These are phyloP conservation scores for Spea multiplicata DNA, from an alignment of 2,113 vertebrate species.

Conservation along the genomic window DNA sequence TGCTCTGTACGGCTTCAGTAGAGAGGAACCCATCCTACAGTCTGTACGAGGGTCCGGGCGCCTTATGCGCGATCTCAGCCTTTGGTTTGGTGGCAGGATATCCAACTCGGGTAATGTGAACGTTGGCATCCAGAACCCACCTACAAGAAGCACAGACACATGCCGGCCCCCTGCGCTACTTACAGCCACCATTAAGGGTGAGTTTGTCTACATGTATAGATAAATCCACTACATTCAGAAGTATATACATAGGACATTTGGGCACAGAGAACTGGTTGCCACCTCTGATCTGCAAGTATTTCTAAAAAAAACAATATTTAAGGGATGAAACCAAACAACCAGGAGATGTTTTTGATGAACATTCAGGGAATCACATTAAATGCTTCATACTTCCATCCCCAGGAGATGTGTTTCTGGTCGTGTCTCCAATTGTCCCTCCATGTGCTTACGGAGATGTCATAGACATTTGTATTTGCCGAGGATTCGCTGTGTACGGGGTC, in stretches of 20 bases:
- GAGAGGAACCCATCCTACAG: conserved; percentile 29
- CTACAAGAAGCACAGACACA: background rate
- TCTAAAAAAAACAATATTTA: too few species aligned
- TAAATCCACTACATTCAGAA: too few species aligned
- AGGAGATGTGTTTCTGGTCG: conserved; percentile 64
- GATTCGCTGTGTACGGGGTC: conserved; percentile 64
- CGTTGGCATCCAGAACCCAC: background rate
- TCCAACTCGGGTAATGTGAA: background rate
- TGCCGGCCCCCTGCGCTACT: conserved; percentile 54
- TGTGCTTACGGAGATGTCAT: conserved; percentile 57
- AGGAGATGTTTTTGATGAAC: too few species aligned
- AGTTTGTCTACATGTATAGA: background rate
- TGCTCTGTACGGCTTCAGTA: conserved; percentile 47
- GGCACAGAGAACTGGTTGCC: too few species aligned
- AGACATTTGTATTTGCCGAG: conserved; percentile 54
- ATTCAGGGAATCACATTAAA: background rate
- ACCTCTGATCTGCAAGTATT: too few species aligned
- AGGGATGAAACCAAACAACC: too few species aligned
- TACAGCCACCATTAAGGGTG: conserved; percentile 67
- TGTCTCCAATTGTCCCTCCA: conserved; percentile 62
- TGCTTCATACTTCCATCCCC: conserved; percentile 10
- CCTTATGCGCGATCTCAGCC: conserved; percentile 61
- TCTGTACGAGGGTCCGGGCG: conserved; percentile 40
- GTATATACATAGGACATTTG: too few species aligned
- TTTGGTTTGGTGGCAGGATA: conserved; percentile 69